A percentile compares a stretch with the other conserved stretches of the same genome.
phyloP scores from a whole-genome alignment of 2,797 vertebrate species.

The Malurus leucopterus region DNA sequence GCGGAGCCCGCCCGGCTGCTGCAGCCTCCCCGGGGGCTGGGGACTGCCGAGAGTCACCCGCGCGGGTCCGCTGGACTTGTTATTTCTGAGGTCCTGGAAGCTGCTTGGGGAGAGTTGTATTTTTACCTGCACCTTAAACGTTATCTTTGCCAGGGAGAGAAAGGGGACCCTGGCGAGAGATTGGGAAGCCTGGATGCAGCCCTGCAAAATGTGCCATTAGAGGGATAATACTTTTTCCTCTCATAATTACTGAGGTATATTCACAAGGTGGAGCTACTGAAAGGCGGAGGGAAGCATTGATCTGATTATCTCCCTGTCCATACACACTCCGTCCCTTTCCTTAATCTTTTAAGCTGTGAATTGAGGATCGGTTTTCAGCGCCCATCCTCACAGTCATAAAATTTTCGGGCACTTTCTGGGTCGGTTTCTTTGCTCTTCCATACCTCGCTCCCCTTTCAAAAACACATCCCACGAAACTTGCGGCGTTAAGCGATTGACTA shows the following conservation, averaged over 20 bases:
- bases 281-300: constrained; percentile 32
- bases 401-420: not conserved
- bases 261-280: constrained; percentile 64
- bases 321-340: not conserved
- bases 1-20: not conserved
- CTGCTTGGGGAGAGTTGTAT: not conserved
- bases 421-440: not conserved
- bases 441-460: not conserved
- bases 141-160: not conserved
- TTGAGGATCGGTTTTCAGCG: not conserved
- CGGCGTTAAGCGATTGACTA: not conserved
- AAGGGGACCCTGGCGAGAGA: not conserved
- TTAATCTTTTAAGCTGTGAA: not conserved
- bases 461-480: not conserved
- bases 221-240: not conserved
- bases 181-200: not conserved
- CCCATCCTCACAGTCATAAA: not conserved
- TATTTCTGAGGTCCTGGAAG: not conserved
- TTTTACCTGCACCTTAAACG: not conserved
- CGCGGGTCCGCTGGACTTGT: not conserved
- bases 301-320: not conserved
- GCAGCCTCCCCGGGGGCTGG: not conserved
- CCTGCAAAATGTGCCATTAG: not conserved
- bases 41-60: not conserved
- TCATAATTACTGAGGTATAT: constrained; percentile 58